Conservation (phyloP, 2,797 vertebrate species). For the Brachymystax lenok region DNA sequence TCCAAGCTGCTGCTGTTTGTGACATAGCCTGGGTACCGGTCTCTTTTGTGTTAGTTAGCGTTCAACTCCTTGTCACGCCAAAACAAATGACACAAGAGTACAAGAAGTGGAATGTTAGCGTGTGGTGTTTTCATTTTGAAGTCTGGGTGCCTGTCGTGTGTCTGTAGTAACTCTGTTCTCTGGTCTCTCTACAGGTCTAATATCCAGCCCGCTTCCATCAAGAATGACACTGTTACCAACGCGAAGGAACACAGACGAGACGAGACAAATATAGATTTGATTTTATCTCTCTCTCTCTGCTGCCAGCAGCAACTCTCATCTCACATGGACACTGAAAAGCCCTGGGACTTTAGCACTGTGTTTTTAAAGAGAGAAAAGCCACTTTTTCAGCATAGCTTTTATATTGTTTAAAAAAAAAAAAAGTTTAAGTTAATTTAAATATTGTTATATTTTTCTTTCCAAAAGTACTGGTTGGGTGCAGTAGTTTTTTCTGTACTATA, state of each 20-base stretch:
- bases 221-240: conserved; percentile 25
- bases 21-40: not conserved
- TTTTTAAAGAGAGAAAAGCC: conserved; percentile 39
- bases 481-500: conserved; percentile 58
- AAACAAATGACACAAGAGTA: too few species aligned
- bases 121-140: not conserved
- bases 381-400: conserved; percentile 53
- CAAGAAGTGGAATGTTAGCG: not conserved
- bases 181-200: conserved; percentile 50
- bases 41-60: too few species aligned
- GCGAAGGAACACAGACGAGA: not conserved
- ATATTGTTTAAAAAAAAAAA: conserved; percentile 33
- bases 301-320: conserved; percentile 27
- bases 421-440: conserved; percentile 45
- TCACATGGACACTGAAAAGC: conserved; percentile 35
- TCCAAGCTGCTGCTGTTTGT: not conserved
- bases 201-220: conserved; percentile 30
- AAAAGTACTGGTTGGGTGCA: conserved; percentile 36
- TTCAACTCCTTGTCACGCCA: too few species aligned
- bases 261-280: conserved; percentile 17
- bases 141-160: not conserved
- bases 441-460: conserved; percentile 49
- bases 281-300: conserved; percentile 17
- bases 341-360: conserved; percentile 58
- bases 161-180: conserved; percentile 11